Conservation (phyloP, 2,888 invertebrate genomes). For the Xestoiulus laeticollis region DNA sequence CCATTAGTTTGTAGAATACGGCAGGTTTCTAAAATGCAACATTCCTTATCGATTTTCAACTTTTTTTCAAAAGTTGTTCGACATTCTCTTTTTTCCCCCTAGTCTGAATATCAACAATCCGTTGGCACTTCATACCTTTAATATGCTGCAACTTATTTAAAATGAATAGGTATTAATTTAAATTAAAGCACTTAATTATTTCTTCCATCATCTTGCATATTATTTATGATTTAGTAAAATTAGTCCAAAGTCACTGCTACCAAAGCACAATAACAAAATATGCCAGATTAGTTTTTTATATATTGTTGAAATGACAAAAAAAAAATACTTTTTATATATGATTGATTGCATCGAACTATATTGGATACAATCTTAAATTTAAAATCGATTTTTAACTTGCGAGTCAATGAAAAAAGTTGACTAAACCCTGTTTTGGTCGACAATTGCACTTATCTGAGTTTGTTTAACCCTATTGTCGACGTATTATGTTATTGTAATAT, state of each 20-base stretch:
- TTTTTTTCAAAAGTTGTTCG: neutral
- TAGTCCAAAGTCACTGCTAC: neutral
- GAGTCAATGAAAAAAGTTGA: neutral
- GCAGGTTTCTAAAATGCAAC: neutral
- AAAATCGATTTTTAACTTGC: neutral
- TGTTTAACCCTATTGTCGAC: neutral
- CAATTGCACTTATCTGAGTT: neutral
- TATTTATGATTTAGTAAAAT: slow-evolving; percentile 20
- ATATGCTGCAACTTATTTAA: neutral
- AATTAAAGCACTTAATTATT: neutral
- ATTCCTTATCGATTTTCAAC: slow-evolving; percentile 26
- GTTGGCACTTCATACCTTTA: neutral
- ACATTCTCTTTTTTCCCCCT: neutral
- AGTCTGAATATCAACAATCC: neutral
- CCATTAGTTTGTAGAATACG: slow-evolving; percentile 1
- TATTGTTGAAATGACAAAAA: neutral
- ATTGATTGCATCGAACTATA: neutral
- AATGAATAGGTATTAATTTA: neutral
- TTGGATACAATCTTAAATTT: neutral
- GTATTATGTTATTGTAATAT: neutral
- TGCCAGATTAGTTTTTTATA: neutral
- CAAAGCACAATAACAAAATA: neutral
- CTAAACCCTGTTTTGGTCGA: neutral
- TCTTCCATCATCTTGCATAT: neutral
- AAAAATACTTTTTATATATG: neutral